phyloP scores from a whole-genome alignment of 2,113 vertebrate genomes.

The Semicossyphus pulcher region DNA sequence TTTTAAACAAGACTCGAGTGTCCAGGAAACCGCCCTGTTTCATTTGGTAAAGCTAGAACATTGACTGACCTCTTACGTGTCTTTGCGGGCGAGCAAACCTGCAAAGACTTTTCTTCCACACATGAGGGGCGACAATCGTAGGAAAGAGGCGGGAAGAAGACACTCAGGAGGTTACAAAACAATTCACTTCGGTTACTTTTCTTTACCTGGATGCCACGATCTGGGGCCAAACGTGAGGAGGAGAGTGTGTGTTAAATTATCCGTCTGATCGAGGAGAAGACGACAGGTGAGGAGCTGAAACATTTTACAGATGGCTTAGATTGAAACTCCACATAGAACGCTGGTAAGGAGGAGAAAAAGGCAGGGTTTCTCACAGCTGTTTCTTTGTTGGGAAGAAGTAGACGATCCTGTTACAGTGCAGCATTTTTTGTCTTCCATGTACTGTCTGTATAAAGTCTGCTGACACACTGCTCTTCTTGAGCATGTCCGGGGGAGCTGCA shows the following conservation, averaged over 20 bases:
- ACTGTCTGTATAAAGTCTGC: slow-evolving; percentile 34
- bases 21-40: slow-evolving; percentile 67
- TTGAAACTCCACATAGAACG: slow-evolving; percentile 25
- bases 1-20: slow-evolving; percentile 17
- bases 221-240: slow-evolving; percentile 32
- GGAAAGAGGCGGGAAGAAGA: slow-evolving; percentile 50
- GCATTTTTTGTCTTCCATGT: slow-evolving; percentile 34
- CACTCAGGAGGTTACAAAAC: slow-evolving; percentile 53
- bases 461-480: slow-evolving; percentile 20
- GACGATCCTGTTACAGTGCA: slow-evolving; percentile 55
- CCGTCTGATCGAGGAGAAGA: slow-evolving; percentile 6
- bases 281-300: slow-evolving; percentile 8
- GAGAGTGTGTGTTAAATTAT: slow-evolving; percentile 5
- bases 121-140: slow-evolving; percentile 49
- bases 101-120: slow-evolving; percentile 41
- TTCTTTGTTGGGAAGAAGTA: slow-evolving; percentile 50
- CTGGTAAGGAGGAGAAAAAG: slow-evolving; percentile 40
- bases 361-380: slow-evolving; percentile 51
- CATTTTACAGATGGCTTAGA: slow-evolving; percentile 43
- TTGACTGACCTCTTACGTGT: slow-evolving; percentile 35
- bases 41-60: slow-evolving; percentile 68
- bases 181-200: slow-evolving; percentile 61
- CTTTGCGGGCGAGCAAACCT: slow-evolving; percentile 42
- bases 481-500: not conserved
- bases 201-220: slow-evolving; percentile 37